Evolutionary conservation across 2,113 vertebrate genomes (phyloP).

Genomic region (Chaenogobius annularis): DNA sequence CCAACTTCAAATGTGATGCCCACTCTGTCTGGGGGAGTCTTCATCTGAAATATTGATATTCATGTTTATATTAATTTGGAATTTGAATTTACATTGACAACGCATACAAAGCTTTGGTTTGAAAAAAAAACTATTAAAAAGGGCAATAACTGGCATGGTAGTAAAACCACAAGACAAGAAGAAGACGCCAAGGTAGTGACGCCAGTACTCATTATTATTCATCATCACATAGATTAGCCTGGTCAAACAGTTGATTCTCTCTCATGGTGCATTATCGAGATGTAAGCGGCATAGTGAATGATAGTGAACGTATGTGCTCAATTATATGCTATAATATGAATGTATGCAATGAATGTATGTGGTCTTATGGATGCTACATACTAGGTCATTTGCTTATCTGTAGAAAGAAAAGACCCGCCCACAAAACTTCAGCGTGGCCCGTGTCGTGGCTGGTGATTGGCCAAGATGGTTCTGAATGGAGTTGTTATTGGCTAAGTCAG

Average conservation of each 20-base stretch:
- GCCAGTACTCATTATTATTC: no score
- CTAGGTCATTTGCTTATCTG: background rate
- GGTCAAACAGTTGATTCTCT: no score
- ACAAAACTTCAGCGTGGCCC: background rate
- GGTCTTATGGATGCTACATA: background rate
- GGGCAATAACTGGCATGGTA: no score
- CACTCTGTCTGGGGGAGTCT: conserved; percentile 92
- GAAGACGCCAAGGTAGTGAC: no score
- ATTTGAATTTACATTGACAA: no score
- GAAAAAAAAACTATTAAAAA: background rate
- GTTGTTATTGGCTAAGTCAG: background rate
- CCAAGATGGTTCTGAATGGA: background rate
- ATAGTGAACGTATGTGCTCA: background rate
- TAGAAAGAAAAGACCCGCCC: background rate
- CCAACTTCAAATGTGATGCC: conserved; percentile 97
- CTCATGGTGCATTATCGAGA: background rate
- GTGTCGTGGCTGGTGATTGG: background rate
- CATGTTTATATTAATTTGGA: background rate
- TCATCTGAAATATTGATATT: conserved; percentile 80
- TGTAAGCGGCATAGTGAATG: background rate
- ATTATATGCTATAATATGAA: no score
- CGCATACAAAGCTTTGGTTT: background rate
- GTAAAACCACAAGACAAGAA: no score
- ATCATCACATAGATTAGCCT: no score
- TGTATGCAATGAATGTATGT: no score